Conservation (phyloP, 2,797 vertebrate genomes). For the Setipinna tenuifilis region DNA sequence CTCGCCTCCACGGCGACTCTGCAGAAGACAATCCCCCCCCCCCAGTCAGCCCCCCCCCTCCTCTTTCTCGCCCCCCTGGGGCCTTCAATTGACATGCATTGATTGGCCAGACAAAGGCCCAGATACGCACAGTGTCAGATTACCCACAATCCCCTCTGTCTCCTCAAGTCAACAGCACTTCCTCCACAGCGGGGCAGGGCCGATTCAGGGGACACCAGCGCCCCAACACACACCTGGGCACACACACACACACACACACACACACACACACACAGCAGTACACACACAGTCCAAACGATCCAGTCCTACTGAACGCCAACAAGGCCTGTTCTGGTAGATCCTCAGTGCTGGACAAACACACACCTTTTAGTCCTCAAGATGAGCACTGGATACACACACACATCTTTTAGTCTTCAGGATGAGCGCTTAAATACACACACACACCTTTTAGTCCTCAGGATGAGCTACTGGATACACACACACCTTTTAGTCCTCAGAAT, state of each 20-base stretch:
- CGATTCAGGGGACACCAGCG: neutral
- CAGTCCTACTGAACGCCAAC: neutral
- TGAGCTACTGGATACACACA: too few species aligned
- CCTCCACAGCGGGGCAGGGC: neutral
- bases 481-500: too few species aligned
- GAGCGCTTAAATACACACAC: too few species aligned
- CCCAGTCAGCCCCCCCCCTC: constrained; percentile 35
- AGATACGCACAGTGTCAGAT: constrained; percentile 58
- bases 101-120: constrained; percentile 75
- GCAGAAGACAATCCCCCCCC: constrained; percentile 38
- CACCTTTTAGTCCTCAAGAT: too few species aligned
- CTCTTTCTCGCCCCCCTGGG: constrained; percentile 38
- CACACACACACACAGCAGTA: neutral
- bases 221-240: neutral
- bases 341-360: too few species aligned
- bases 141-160: constrained; percentile 57
- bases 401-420: too few species aligned
- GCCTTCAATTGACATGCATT: constrained; percentile 69
- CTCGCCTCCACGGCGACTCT: constrained; percentile 36
- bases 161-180: constrained; percentile 53
- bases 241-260: neutral
- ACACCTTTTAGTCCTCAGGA: too few species aligned
- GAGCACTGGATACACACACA: too few species aligned
- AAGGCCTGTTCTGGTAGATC: too few species aligned
- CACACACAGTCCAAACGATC: neutral